Evolutionary conservation across 2,113 vertebrate genomes (phyloP).

Genomic region (Xyliphius kryptos): DNA sequence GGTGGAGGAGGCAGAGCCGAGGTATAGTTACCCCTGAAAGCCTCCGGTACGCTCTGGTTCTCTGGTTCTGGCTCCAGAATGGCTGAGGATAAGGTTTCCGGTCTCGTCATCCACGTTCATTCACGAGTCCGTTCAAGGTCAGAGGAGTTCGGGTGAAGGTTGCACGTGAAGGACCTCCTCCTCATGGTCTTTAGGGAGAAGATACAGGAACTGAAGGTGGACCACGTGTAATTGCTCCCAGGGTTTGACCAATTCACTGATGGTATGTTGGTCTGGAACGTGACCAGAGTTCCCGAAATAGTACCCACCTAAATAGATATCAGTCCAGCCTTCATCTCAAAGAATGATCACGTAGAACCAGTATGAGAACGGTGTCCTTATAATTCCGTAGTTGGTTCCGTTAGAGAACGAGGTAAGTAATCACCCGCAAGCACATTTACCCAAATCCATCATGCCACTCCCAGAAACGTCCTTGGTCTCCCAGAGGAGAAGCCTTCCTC

Average conservation of each 20-base stretch:
- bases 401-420: not conserved
- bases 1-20: conserved; percentile 52
- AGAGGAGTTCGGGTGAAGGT: conserved; percentile 12
- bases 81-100: conserved; percentile 69
- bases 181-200: no score
- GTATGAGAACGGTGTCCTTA: no score
- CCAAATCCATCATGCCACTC: conserved; percentile 22
- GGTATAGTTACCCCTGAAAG: conserved; percentile 66
- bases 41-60: conserved; percentile 56
- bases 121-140: conserved; percentile 34
- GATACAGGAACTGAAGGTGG: no score
- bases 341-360: no score
- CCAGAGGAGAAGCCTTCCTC: conserved; percentile 58
- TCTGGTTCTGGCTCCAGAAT: conserved; percentile 61
- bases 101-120: conserved; percentile 22
- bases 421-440: conserved; percentile 7
- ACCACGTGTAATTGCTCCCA: no score
- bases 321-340: no score
- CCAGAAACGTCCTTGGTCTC: conserved; percentile 16
- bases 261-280: no score
- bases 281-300: no score
- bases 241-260: no score
- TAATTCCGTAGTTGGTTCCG: no score
- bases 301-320: no score
- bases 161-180: not conserved